Percentiles rank a stretch among this genome's conserved stretches.
Evolutionary conservation across 2,888 invertebrate species (phyloP).

Genomic region (Hyposoter didymator): DNA sequence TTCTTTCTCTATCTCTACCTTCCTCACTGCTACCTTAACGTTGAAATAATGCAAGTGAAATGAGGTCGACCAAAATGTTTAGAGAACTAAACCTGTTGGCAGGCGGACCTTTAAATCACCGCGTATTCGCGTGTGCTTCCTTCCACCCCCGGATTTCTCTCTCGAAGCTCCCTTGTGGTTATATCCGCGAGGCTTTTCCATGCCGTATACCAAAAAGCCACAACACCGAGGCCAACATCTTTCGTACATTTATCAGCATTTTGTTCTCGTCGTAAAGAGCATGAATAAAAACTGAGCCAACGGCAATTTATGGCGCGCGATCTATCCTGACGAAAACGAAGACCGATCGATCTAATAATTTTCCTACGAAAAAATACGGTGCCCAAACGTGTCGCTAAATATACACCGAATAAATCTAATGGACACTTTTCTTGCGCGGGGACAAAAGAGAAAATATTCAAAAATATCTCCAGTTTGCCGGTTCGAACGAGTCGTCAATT

Average conservation of each 20-base stretch:
- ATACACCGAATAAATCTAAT: background rate
- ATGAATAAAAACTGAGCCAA: constrained; percentile 21
- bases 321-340: constrained; percentile 21
- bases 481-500: background rate
- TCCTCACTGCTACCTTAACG: constrained; percentile 76
- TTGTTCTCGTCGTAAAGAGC: constrained; percentile 25
- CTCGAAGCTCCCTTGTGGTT: constrained; percentile 25
- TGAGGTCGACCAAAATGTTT: constrained; percentile 81
- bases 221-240: constrained; percentile 47
- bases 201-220: constrained; percentile 51
- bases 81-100: constrained; percentile 77
- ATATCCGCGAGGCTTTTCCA: constrained; percentile 45
- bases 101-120: constrained; percentile 78
- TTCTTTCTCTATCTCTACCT: constrained; percentile 27
- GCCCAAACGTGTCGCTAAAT: background rate
- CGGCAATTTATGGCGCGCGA: constrained; percentile 30
- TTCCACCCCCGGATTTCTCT: constrained; percentile 66
- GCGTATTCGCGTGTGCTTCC: constrained; percentile 67
- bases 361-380: background rate
- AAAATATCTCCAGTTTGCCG: background rate
- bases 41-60: constrained; percentile 81
- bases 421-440: no score
- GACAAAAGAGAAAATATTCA: background rate
- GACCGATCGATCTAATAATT: constrained; percentile 32
- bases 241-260: constrained; percentile 57